Evolutionary conservation across 1,140 invertebrate genomes (phyloP).

Genomic region (Artemia franciscana): DNA sequence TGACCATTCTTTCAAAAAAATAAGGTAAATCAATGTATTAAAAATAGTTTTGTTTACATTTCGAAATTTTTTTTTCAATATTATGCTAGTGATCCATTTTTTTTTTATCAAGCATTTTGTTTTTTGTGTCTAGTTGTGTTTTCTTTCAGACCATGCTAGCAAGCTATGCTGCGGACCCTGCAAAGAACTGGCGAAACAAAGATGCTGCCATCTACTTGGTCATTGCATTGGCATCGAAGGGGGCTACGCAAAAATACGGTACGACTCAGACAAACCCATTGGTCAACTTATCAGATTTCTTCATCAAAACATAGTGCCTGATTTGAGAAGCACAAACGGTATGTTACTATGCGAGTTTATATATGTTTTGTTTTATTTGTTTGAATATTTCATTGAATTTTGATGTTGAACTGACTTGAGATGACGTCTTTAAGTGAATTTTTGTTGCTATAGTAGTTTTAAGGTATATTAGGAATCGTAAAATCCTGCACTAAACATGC

Average conservation of each 20-base stretch:
- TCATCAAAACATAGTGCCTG: conserved; percentile 53
- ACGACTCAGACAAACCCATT: conserved; percentile 71
- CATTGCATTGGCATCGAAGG: conserved; percentile 72
- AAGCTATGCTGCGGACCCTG: conserved; percentile 48
- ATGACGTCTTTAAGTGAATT: neutral
- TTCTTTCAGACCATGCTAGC: conserved; percentile 41
- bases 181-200: conserved; percentile 67
- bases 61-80: too few species aligned
- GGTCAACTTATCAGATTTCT: conserved; percentile 72
- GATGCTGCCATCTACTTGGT: conserved; percentile 89
- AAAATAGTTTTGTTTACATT: too few species aligned
- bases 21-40: too few species aligned
- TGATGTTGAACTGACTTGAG: too few species aligned
- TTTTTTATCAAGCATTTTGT: too few species aligned
- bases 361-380: neutral
- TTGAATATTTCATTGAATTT: neutral
- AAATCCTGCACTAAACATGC: too few species aligned
- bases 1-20: too few species aligned
- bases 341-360: conserved; percentile 11
- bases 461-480: too few species aligned
- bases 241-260: conserved; percentile 69
- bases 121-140: too few species aligned
- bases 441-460: neutral
- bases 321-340: conserved; percentile 51
- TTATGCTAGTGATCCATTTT: too few species aligned